These are phyloP conservation scores for Melitaea cinxia DNA, from an alignment of 1,140 invertebrate species.

Conservation along the genomic window DNA sequence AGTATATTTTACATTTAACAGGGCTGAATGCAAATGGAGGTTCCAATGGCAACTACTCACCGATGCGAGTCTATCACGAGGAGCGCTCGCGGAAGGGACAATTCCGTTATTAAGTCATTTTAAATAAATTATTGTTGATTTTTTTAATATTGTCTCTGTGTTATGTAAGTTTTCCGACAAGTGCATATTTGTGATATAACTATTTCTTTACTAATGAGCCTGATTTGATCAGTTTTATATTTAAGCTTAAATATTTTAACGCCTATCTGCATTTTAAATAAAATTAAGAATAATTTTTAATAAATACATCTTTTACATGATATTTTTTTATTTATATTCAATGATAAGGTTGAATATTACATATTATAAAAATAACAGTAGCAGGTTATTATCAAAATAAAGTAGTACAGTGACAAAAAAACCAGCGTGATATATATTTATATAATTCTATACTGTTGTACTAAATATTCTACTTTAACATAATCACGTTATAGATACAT, in stretches of 20 bases:
- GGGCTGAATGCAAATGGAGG: slow-evolving; percentile 84
- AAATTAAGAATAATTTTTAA: slow-evolving; percentile 13
- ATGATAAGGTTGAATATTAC: background rate
- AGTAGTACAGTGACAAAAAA: background rate
- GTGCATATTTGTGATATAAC: slow-evolving; percentile 70
- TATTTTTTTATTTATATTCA: slow-evolving; percentile 9
- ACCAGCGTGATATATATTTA: background rate
- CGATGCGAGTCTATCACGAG: slow-evolving; percentile 89
- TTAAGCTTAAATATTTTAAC: slow-evolving; percentile 33
- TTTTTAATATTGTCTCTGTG: slow-evolving; percentile 22
- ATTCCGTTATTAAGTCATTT: slow-evolving; percentile 86
- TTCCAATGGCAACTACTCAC: slow-evolving; percentile 86
- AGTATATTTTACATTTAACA: slow-evolving; percentile 65
- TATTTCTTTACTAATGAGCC: slow-evolving; percentile 50
- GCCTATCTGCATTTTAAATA: slow-evolving; percentile 28
- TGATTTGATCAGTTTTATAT: slow-evolving; percentile 58
- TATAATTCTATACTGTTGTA: slow-evolving; percentile 12
- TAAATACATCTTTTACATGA: slow-evolving; percentile 6
- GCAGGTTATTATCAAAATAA: background rate
- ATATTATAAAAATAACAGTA: background rate
- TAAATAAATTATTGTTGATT: slow-evolving; percentile 28
- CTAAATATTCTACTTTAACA: slow-evolving; percentile 6
- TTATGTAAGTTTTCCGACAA: slow-evolving; percentile 42
- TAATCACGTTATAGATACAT: slow-evolving; percentile 12
- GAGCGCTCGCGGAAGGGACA: slow-evolving; percentile 89